Base-by-base conservation (phyloP, 1,140 invertebrate genomes). In the Euura saliciscinereae region DNA sequence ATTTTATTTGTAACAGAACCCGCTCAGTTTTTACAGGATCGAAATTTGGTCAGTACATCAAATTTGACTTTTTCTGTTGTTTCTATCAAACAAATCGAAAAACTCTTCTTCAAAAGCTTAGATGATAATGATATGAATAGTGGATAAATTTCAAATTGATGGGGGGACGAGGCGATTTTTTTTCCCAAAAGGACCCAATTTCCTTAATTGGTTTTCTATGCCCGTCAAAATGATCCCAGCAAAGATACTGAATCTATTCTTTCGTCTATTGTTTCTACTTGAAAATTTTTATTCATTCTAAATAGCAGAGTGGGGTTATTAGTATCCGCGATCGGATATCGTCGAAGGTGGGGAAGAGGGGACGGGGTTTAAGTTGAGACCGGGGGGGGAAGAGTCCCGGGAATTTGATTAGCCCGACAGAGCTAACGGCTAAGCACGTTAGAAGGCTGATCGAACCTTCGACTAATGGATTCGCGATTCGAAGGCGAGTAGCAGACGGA, bases 201-300 rank as follows among this genome's bases (percentile, higher is more conserved):
- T 28, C 1, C 28, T 28, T 28, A 28, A 28, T 28, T 28, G 28
- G 28, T 28, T 28, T 28, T 28, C 28, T 28, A 28, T 28, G 28
- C 28, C 28, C 1, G 28, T 28, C 28, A 28, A 28, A 28, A 28
- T 28, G 28, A 28, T 28, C 28, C 28, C 28, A 28, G 28, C 28
- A 28, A 28, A 28, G 28, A 28, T 28, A 28, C 28, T 28, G 28
- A 28, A 28, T 28, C 28, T 1, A 28, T 42, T 67, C 66, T 8
- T 67, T 71, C 70, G 65, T 69, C 73, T 65, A 76, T 76, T 69
- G 71, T 69, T 59, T 44, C 28, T 28, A 28, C 64, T 42, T 68
- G 43, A 66, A 44, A 44, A 43, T 2, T 59, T 59, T 59, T 59
- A 59, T 59, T 59, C 13, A 3, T 2, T 11, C 10, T 59, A 59